Evolutionary conservation across 2,113 vertebrate genomes (phyloP).

Genomic region (Thymallus thymallus): DNA sequence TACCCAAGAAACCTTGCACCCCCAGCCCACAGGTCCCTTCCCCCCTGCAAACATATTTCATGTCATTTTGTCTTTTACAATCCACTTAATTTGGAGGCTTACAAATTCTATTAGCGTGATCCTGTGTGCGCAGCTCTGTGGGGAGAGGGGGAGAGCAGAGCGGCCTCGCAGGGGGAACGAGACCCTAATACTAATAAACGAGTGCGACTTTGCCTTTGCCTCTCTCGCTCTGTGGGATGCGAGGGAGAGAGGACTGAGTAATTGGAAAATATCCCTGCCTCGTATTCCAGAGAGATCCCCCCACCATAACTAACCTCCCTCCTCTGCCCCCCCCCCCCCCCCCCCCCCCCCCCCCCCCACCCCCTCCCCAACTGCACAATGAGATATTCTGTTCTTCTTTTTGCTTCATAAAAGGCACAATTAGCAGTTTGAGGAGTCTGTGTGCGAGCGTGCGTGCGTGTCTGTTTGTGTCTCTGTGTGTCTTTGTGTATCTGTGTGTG

Average conservation of each 20-base stretch:
- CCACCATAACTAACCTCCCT: neutral
- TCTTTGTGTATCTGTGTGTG: neutral
- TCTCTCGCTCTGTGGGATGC: conserved; percentile 53
- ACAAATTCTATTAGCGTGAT: conserved; percentile 56
- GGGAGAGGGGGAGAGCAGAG: conserved; percentile 3
- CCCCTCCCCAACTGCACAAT: conserved; percentile 26
- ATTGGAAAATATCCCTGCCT: conserved; percentile 73
- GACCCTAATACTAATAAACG: conserved; percentile 66
- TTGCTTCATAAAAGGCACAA: conserved; percentile 44
- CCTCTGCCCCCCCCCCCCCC: conserved; percentile 6
- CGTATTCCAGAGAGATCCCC: conserved; percentile 46
- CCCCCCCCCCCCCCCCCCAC: neutral
- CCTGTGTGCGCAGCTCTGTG: conserved; percentile 15
- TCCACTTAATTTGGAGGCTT: conserved; percentile 29
- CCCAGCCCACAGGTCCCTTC: neutral
- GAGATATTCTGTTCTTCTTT: conserved; percentile 39
- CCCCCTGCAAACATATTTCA: conserved; percentile 10
- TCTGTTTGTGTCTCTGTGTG: too few species aligned
- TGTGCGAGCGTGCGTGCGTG: neutral
- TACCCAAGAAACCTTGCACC: neutral
- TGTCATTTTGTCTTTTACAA: conserved; percentile 39
- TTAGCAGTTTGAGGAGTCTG: conserved; percentile 12
- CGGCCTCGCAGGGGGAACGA: conserved; percentile 40
- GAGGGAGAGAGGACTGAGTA: conserved; percentile 55
- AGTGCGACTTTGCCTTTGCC: conserved; percentile 56